Percentiles rank a stretch among this genome's conserved stretches.
phyloP scores from a whole-genome alignment of 2,113 vertebrate species.

The Brachypteracias leptosomus region DNA sequence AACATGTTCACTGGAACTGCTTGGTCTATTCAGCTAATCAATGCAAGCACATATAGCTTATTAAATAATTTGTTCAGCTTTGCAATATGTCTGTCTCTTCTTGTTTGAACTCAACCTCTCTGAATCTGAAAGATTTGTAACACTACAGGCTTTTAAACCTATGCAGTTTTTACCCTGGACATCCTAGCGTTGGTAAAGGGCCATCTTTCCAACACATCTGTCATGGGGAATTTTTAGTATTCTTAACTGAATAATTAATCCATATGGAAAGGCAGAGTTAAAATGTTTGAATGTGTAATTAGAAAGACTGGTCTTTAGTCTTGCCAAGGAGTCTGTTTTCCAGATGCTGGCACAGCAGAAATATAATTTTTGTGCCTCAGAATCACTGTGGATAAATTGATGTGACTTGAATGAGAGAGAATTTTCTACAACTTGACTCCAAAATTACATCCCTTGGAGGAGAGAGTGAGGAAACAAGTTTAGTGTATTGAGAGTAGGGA shows the following conservation, averaged over 20 bases:
- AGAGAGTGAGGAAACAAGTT: not conserved
- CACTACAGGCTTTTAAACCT: not conserved
- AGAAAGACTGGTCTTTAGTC: not conserved
- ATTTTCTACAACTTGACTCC: slow-evolving; percentile 22
- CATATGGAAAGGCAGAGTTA: not conserved
- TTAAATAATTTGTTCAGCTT: slow-evolving; percentile 37
- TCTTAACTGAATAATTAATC: not conserved
- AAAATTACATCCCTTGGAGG: not conserved
- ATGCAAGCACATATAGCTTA: slow-evolving; percentile 26
- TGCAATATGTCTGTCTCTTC: slow-evolving; percentile 7
- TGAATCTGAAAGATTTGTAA: not conserved
- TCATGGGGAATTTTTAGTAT: not conserved
- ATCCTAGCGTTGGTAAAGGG: not conserved
- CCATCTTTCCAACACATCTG: not conserved
- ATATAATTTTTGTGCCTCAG: not conserved
- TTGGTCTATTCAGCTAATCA: slow-evolving; percentile 31
- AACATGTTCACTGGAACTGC: not conserved
- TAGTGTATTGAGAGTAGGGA: not conserved
- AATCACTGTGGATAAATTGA: slow-evolving; percentile 42
- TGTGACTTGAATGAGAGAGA: not conserved
- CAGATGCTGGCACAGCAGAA: slow-evolving; percentile 37
- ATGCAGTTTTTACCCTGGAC: not conserved
- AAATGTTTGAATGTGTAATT: not conserved
- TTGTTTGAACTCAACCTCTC: slow-evolving; percentile 2
- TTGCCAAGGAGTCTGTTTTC: slow-evolving; percentile 36